Percentiles rank a stretch among this genome's conserved stretches.
Evolutionary conservation across 2,888 invertebrate genomes (phyloP).

Genomic region (Drosophila cyrtoloma): DNA sequence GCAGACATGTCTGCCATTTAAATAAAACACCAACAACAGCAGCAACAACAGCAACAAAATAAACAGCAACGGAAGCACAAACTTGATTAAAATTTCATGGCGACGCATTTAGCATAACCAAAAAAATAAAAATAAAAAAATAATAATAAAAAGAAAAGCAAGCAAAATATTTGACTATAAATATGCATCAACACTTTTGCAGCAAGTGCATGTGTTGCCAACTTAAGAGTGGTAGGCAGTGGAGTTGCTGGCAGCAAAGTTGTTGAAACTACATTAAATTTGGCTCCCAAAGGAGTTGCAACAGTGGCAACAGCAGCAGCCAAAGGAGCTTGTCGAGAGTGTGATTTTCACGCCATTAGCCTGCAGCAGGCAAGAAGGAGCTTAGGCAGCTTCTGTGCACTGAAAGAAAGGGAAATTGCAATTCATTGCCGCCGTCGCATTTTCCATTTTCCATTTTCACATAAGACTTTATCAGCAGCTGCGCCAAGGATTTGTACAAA

Average conservation of each 20-base stretch:
- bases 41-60: slow-evolving; percentile 21
- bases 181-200: slow-evolving; percentile 50
- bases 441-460: slow-evolving; percentile 39
- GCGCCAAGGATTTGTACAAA: slow-evolving; percentile 22
- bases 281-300: slow-evolving; percentile 38
- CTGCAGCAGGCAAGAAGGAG: slow-evolving; percentile 19
- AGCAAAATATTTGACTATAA: slow-evolving; percentile 20
- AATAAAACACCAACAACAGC: slow-evolving; percentile 27
- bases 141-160: slow-evolving; percentile 2
- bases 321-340: slow-evolving; percentile 6
- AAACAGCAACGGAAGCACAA: slow-evolving; percentile 57
- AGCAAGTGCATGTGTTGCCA: slow-evolving; percentile 27
- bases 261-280: slow-evolving; percentile 67
- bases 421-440: slow-evolving; percentile 44
- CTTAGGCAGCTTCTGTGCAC: slow-evolving; percentile 2
- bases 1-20: slow-evolving; percentile 77
- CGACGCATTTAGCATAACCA: slow-evolving; percentile 65
- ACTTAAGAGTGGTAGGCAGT: background rate
- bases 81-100: slow-evolving; percentile 79
- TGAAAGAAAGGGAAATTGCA: slow-evolving; percentile 61
- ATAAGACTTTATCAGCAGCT: slow-evolving; percentile 33
- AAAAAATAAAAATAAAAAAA: slow-evolving; percentile 9
- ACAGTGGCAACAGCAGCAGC: background rate
- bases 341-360: slow-evolving; percentile 46
- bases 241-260: slow-evolving; percentile 32